Evolutionary conservation across 2,888 invertebrate genomes (phyloP).

Genomic region (Pimpla rufipes): DNA sequence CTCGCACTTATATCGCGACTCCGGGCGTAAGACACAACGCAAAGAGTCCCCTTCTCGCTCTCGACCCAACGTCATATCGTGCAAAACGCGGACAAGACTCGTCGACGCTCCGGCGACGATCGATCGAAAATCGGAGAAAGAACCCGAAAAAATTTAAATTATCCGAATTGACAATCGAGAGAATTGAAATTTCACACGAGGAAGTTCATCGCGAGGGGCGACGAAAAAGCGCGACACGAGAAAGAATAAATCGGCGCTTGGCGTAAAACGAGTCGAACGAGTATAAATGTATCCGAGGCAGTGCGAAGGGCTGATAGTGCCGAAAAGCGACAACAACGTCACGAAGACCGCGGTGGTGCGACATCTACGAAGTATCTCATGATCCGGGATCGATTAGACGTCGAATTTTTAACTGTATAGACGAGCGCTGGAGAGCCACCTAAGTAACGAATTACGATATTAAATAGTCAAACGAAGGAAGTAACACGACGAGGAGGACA

Average conservation of each 20-base stretch:
- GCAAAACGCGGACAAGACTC: not conserved
- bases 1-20: not conserved
- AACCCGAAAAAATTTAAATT: too few species aligned
- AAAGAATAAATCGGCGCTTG: constrained; percentile 20
- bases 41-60: not conserved
- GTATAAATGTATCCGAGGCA: constrained; percentile 77
- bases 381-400: constrained; percentile 62
- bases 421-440: not conserved
- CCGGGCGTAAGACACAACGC: constrained; percentile 2
- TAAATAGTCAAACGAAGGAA: constrained; percentile 32
- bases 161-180: too few species aligned
- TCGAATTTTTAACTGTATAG: constrained; percentile 42
- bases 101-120: not conserved
- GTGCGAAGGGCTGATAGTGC: constrained; percentile 73
- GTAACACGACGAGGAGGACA: constrained; percentile 11
- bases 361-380: constrained; percentile 74
- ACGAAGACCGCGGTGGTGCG: constrained; percentile 65
- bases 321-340: constrained; percentile 70
- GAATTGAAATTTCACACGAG: too few species aligned
- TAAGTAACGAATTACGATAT: constrained; percentile 34
- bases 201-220: too few species aligned
- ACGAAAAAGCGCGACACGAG: too few species aligned
- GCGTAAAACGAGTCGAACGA: constrained; percentile 55
- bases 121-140: not conserved
- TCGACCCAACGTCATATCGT: not conserved